Evolutionary conservation across 2,797 vertebrate genomes (phyloP), one percentile per base, ranked within the genome.

Genomic region (Gobio occitaniae): DNA sequence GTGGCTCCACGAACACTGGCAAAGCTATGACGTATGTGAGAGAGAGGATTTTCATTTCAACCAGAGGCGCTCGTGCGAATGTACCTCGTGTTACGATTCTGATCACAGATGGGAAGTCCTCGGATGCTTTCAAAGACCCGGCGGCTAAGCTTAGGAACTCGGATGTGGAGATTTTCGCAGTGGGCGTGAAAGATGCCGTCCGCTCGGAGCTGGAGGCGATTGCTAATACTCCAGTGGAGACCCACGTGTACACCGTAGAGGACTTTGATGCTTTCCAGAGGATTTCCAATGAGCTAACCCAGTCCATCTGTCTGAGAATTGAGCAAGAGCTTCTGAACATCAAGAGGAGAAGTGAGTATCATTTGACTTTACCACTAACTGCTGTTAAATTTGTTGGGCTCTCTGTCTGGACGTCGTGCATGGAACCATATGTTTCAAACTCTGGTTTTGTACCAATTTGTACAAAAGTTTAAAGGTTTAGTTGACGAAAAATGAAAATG

Each of bases 191-290:
- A 89, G 98, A 99, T 21, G 98, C 98, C 0, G 98, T 99, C 9
- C 96, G 97, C 21, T 93, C 94, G 0, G 98, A 99, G 85, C 90
- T 99, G 86, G 98, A 98, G 93, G 96, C 97, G 71, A 99, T 99
- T 21, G 98, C 98, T 36, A 97, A 97, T 5, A 88, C 92, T 7
- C 98, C 98, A 2, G 94, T 93, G 0, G 95, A 98, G 76, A 98
- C 97, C 6, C 98, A 99, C 0, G 98, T 99, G 61, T 99, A 97
- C 93, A 99, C 97, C 0, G 98, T 99, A 44, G 98, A 99, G 89
- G 98, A 99, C 90, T 99, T 99, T 77, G 98, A 99, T 85, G 97
- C 98, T 86, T 99, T 99, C 90, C 95, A 99, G 92, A 98, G 97
- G 87, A 99, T 99, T 86, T 98, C 98, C 7, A 97, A 96, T 86